Base-by-base conservation (phyloP, 1,140 invertebrate species). In the Hycleus phaleratus region DNA sequence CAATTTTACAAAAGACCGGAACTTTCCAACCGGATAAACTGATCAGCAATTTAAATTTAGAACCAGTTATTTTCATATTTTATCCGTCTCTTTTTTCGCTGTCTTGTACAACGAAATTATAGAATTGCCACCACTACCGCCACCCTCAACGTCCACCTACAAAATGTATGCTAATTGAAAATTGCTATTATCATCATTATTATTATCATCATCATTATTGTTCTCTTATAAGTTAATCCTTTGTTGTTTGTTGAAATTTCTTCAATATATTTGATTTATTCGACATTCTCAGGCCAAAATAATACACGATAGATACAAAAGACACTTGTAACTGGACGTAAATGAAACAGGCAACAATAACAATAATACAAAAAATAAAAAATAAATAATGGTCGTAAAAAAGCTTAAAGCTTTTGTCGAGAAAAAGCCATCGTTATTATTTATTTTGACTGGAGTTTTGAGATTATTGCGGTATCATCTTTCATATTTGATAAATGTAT, bases 11-110 rank as follows among this genome's bases (percentile, higher is more conserved):
- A 65, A 67, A 66, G 61, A 39, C 64, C 66, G 66, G 61, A 68
- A 65, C 62, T 66, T 67, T 64, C 60, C 65, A 60, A 64, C 67
- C 67, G 65, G 67, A 68, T 67, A 68, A 68, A 68, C 67, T 68
- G 65, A 68, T 68, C 67, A 68, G 65, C 65, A 68, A 67, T 68
- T 68, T 68, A 68, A 68, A 68, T 68, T 65, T 60, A 59, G 60
- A 42, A 59, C 49, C 58, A 65, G 60, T 65, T 52, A 65, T 65
- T 65, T 65, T 65, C 63, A 62, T 65, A 65, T 60, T 62, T 60
- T 46, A 55, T 55, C 52, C 32, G 3, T 32, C 32, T 32, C 7
- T 32, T 32, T 32, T 32, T 32, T 32, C 7, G 32, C 18, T 32
- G 32, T 32, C 32, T 32, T 32, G 7, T 4, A 7, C 4, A 32